Evolutionary conservation across 2,113 vertebrate species (phyloP).

Genomic region (Mungos mungo): DNA sequence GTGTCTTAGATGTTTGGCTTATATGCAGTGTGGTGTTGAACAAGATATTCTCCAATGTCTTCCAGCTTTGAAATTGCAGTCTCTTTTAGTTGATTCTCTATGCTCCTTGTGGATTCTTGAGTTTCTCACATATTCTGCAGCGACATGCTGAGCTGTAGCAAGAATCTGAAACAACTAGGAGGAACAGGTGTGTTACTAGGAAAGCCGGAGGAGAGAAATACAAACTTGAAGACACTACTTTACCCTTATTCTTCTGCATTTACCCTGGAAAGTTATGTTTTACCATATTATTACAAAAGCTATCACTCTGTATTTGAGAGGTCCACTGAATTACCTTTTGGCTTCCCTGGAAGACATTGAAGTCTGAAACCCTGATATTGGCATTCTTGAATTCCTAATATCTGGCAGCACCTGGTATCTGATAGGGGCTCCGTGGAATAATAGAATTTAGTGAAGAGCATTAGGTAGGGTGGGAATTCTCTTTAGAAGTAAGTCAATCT

Average conservation of each 20-base stretch:
- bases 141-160: neutral
- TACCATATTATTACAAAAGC: neutral
- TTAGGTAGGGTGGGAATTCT: neutral
- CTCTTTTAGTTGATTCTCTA: neutral
- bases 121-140: neutral
- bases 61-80: neutral
- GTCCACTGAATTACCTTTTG: neutral
- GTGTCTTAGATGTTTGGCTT: neutral
- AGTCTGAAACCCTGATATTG: neutral
- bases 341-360: neutral
- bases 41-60: neutral
- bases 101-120: neutral
- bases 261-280: neutral
- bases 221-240: neutral
- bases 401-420: neutral
- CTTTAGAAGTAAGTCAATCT: neutral
- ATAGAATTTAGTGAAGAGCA: neutral
- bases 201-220: neutral
- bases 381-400: neutral
- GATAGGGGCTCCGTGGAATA: neutral
- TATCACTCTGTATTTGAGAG: constrained; percentile 4
- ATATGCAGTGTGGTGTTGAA: neutral
- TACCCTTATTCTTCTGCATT: neutral
- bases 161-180: neutral
- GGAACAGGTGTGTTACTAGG: neutral